phyloP scores from a whole-genome alignment of 2,797 vertebrate species.

The Sebastiscus tertius region DNA sequence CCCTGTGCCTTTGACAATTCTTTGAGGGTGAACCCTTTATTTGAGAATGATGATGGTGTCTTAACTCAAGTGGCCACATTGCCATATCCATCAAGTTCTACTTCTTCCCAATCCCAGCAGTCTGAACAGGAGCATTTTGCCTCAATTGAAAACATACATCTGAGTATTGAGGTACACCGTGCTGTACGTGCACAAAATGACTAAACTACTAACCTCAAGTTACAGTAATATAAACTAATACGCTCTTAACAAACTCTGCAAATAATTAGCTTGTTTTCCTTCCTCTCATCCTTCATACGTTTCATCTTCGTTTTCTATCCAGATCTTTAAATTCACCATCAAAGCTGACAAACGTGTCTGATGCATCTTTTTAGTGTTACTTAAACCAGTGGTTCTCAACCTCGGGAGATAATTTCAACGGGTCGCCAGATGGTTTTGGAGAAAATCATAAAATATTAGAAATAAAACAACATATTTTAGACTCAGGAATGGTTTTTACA shows the following conservation, averaged over 20 bases:
- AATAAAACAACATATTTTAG: too few relatives aligned
- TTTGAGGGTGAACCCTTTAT: slow-evolving; percentile 86
- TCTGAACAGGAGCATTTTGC: slow-evolving; percentile 77
- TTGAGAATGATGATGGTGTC: slow-evolving; percentile 85
- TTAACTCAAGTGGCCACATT: slow-evolving; percentile 81
- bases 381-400: not conserved
- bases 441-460: too few relatives aligned
- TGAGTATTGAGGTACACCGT: slow-evolving; percentile 82
- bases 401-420: too few relatives aligned
- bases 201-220: slow-evolving; percentile 57
- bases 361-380: not conserved
- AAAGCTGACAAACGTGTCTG: not conserved
- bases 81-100: slow-evolving; percentile 79
- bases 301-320: not conserved
- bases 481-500: rapidly evolving
- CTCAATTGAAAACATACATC: slow-evolving; percentile 82
- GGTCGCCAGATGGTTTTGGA: too few relatives aligned
- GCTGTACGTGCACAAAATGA: slow-evolving; percentile 50
- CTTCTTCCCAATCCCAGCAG: slow-evolving; percentile 78
- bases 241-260: slow-evolving; percentile 11
- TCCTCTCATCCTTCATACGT: not conserved
- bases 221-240: slow-evolving; percentile 16
- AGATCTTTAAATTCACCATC: not conserved
- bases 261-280: not conserved
- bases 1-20: slow-evolving; percentile 83